Conservation (phyloP, 2,888 invertebrate genomes). For the Nematopogon swammerdamellus region DNA sequence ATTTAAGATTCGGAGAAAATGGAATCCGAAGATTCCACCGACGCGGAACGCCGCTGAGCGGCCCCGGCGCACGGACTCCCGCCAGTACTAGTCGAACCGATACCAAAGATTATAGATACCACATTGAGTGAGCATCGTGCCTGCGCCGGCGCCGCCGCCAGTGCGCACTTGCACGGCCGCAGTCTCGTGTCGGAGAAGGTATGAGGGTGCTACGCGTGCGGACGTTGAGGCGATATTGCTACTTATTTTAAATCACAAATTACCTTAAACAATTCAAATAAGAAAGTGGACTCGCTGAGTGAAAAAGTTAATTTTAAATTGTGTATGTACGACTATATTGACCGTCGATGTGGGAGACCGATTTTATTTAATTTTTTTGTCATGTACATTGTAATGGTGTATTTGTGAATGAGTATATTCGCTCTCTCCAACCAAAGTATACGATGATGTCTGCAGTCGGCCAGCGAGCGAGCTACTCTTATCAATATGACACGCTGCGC, state of each 20-base stretch:
- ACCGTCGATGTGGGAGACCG: too few species aligned
- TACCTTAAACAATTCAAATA: too few species aligned
- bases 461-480: background rate
- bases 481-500: too few species aligned
- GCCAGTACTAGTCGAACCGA: background rate
- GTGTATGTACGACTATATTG: too few species aligned
- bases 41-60: slow-evolving; percentile 39
- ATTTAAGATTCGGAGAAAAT: slow-evolving; percentile 63
- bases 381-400: background rate
- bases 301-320: too few species aligned
- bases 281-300: too few species aligned
- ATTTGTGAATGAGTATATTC: background rate
- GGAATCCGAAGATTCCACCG: slow-evolving; percentile 49
- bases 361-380: too few species aligned
- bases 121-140: background rate
- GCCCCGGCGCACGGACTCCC: slow-evolving; percentile 11
- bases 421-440: background rate
- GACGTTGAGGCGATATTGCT: too few species aligned
- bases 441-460: background rate
- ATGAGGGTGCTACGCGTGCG: too few species aligned
- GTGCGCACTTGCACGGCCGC: background rate
- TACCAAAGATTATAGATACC: background rate
- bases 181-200: background rate
- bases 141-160: background rate
- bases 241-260: too few species aligned